These are phyloP conservation scores for Pygmarrhopalites habei DNA, from an alignment of 1,140 invertebrate species.

Conservation along the genomic window DNA sequence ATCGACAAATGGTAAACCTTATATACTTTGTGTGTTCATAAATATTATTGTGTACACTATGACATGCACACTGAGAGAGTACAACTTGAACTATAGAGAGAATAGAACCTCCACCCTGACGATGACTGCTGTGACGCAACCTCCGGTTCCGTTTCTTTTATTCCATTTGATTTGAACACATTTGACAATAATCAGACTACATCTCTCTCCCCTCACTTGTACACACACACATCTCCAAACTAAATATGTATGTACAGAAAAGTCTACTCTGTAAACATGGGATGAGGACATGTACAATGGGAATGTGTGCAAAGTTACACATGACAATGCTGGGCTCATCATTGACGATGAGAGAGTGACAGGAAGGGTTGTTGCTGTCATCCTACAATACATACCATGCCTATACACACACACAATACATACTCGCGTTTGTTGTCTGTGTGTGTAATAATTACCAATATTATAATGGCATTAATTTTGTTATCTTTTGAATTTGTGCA, in stretches of 20 bases:
- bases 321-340: no score
- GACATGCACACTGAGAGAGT: neutral
- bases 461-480: slow-evolving; percentile 8
- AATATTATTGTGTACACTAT: no score
- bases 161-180: slow-evolving; percentile 12
- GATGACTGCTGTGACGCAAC: slow-evolving; percentile 20
- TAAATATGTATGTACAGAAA: neutral
- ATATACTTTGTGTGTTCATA: no score
- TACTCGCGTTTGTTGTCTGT: no score
- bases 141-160: slow-evolving; percentile 31
- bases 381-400: no score
- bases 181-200: slow-evolving; percentile 12
- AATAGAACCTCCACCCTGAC: slow-evolving; percentile 16
- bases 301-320: neutral
- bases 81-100: neutral
- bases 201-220: neutral
- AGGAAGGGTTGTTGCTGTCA: no score
- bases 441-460: neutral
- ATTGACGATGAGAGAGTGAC: no score
- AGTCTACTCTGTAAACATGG: no score
- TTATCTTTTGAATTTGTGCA: slow-evolving; percentile 8
- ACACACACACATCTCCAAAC: no score
- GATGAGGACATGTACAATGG: neutral
- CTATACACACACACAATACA: no score
- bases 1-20: slow-evolving; percentile 18